Conservation (phyloP, 2,888 invertebrate species). For the Caprella mutica region DNA sequence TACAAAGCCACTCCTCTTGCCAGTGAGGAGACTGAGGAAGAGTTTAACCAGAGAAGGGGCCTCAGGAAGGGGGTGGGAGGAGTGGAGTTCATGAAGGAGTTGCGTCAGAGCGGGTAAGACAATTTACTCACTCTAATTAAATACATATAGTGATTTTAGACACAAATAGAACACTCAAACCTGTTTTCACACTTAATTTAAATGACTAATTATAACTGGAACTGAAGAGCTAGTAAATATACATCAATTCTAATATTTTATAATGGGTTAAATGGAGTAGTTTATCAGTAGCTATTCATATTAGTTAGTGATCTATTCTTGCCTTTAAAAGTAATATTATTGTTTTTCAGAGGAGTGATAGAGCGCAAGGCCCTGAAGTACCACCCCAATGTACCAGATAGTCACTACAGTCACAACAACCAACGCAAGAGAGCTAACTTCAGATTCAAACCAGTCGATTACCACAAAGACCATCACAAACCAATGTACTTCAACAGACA, state of each 20-base stretch:
- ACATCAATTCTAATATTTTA: too few species aligned
- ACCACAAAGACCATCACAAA: conserved; percentile 8
- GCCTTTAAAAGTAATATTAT: too few species aligned
- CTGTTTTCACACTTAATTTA: too few species aligned
- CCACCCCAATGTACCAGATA: conserved; percentile 1
- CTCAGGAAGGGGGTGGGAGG: conserved; percentile 3
- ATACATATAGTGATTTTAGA: too few species aligned
- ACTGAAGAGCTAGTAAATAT: too few species aligned
- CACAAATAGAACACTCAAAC: too few species aligned
- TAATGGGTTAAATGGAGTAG: too few species aligned
- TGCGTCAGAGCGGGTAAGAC: neutral
- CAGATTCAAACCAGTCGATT: neutral
- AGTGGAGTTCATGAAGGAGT: neutral
- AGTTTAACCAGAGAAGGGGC: conserved; percentile 6
- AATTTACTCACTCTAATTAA: too few species aligned
- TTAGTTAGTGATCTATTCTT: too few species aligned
- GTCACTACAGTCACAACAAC: conserved; percentile 9
- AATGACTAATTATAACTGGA: too few species aligned
- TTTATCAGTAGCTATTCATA: too few species aligned
- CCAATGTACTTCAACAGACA: too few species aligned
- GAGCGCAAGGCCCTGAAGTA: neutral
- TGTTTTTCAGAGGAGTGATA: neutral
- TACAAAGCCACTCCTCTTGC: neutral
- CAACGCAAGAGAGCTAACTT: neutral
- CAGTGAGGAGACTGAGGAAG: neutral